These are phyloP conservation scores for Idaea dimidiata DNA, from an alignment of 2,888 invertebrate genomes.

Conservation along the genomic window DNA sequence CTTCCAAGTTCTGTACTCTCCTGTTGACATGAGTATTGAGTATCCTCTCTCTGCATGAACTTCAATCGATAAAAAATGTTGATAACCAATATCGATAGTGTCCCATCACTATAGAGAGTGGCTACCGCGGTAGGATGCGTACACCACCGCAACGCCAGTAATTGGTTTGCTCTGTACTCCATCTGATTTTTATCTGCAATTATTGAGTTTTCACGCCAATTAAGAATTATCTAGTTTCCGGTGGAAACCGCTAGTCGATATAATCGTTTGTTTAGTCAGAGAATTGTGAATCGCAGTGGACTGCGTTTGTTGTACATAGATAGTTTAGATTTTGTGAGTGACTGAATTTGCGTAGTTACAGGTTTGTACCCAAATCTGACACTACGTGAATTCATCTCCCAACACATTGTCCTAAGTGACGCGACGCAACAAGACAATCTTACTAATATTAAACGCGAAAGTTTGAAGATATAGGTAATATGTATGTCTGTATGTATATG, in stretches of 20 bases:
- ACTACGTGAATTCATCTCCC: no score
- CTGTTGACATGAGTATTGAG: no score
- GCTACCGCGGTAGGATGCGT: constrained; percentile 55
- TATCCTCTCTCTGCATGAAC: no score
- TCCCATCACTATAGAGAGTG: constrained; percentile 43
- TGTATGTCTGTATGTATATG: no score
- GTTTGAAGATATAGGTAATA: no score
- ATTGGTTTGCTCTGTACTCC: constrained; percentile 63
- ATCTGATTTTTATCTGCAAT: constrained; percentile 77
- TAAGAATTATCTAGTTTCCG: constrained; percentile 74
- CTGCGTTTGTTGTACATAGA: not conserved
- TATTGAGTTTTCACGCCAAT: constrained; percentile 80
- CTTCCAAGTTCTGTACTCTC: no score
- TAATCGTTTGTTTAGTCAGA: constrained; percentile 28
- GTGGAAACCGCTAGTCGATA: constrained; percentile 60
- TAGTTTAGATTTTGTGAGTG: no score
- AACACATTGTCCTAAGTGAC: no score
- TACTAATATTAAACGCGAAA: no score
- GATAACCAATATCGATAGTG: constrained; percentile 17
- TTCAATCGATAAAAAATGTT: constrained; percentile 9
- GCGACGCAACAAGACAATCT: no score
- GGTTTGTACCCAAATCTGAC: no score
- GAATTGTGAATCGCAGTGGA: not conserved
- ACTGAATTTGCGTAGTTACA: no score
- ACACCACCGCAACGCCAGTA: constrained; percentile 63